Conservation (phyloP, 2,888 invertebrate species). For the Hirtodrosophila histrioides region DNA sequence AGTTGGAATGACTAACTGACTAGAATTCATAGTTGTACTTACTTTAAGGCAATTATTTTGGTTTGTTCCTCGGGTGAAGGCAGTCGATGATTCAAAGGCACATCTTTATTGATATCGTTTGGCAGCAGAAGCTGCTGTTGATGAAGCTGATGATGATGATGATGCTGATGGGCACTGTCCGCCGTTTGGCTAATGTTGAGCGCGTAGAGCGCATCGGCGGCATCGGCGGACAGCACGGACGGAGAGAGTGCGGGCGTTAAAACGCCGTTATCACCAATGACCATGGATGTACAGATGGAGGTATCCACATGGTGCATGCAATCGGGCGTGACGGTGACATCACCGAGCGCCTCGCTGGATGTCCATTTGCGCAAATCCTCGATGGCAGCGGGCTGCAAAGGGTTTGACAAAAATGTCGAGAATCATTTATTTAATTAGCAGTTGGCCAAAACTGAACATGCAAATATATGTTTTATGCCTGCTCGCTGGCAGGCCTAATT, state of each 20-base stretch:
- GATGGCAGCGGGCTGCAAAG: slow-evolving; percentile 90
- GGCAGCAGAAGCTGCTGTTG: slow-evolving; percentile 76
- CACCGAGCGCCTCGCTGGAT: slow-evolving; percentile 88
- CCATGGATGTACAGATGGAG: slow-evolving; percentile 85
- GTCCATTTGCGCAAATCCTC: slow-evolving; percentile 94
- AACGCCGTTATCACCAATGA: slow-evolving; percentile 83
- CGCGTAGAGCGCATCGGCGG: slow-evolving; percentile 82
- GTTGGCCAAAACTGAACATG: slow-evolving; percentile 60
- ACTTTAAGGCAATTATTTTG: slow-evolving; percentile 93
- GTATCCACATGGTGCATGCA: slow-evolving; percentile 87
- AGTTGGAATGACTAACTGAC: too few relatives aligned
- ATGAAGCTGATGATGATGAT: slow-evolving; percentile 43
- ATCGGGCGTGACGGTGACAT: slow-evolving; percentile 92
- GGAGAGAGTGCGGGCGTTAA: slow-evolving; percentile 83
- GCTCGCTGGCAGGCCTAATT: slow-evolving; percentile 44
- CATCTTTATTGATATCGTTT: slow-evolving; percentile 84
- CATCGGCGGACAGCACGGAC: slow-evolving; percentile 84
- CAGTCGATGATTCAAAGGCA: slow-evolving; percentile 92
- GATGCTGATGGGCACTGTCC: slow-evolving; percentile 68
- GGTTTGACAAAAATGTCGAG: slow-evolving; percentile 15
- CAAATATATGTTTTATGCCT: slow-evolving; percentile 49
- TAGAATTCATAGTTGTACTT: slow-evolving; percentile 77
- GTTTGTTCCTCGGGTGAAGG: slow-evolving; percentile 95
- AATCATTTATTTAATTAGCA: slow-evolving; percentile 53
- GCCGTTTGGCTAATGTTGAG: slow-evolving; percentile 80